A percentile compares a stretch with the other conserved stretches of the same genome.
phyloP scores from a whole-genome alignment of 1,140 invertebrate genomes.

The Nomia melanderi region DNA sequence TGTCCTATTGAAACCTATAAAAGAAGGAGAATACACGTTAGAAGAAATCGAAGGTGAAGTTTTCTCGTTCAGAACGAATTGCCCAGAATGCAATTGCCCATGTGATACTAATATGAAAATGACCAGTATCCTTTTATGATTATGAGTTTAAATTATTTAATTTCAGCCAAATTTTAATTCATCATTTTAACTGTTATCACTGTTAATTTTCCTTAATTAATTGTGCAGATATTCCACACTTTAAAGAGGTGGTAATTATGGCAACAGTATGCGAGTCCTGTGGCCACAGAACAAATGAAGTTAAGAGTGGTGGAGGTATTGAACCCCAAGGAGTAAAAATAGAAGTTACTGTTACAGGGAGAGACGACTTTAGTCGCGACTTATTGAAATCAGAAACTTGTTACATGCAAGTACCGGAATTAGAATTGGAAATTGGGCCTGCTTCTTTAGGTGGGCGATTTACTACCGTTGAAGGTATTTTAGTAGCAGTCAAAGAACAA shows the following conservation, averaged over 20 bases:
- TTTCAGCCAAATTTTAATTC: not conserved
- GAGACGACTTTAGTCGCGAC: slow-evolving; percentile 94
- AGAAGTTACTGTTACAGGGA: slow-evolving; percentile 87
- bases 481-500: slow-evolving; percentile 87
- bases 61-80: slow-evolving; percentile 92
- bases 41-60: slow-evolving; percentile 91
- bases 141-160: no score
- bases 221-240: slow-evolving; percentile 92
- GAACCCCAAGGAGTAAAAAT: slow-evolving; percentile 91
- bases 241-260: slow-evolving; percentile 99
- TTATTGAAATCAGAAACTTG: slow-evolving; percentile 98
- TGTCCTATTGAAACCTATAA: slow-evolving; percentile 83
- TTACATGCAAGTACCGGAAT: slow-evolving; percentile 91
- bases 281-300: slow-evolving; percentile 95
- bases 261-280: slow-evolving; percentile 95
- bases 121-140: slow-evolving; percentile 85
- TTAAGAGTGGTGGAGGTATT: slow-evolving; percentile 96
- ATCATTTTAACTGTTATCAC: not conserved
- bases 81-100: slow-evolving; percentile 90
- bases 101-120: slow-evolving; percentile 98
- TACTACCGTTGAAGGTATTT: slow-evolving; percentile 95
- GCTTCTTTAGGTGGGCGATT: slow-evolving; percentile 95
- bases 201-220: slow-evolving; percentile 63
- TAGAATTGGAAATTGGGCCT: slow-evolving; percentile 93
- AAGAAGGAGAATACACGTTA: slow-evolving; percentile 83